Percentiles rank a stretch among this genome's conserved stretches.
Evolutionary conservation across 2,888 invertebrate genomes (phyloP).

Genomic region (Orchesella flavescens): DNA sequence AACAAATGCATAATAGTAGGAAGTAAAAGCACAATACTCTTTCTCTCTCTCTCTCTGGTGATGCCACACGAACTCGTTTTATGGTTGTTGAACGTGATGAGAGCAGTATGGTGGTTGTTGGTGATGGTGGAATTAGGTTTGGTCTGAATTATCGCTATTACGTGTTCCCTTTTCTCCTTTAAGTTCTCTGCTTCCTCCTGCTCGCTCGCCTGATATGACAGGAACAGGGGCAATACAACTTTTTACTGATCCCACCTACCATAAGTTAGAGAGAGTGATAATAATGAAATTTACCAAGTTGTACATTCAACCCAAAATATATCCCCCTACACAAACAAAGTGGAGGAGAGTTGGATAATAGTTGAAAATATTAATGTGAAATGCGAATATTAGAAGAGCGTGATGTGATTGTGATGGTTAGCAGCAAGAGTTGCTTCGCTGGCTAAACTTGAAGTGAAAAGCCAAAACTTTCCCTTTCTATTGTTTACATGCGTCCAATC

Average conservation of each 20-base stretch:
- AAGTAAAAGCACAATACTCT: not conserved
- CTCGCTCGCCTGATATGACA: constrained; percentile 1
- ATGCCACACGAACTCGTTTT: constrained; percentile 40
- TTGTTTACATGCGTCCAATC: no score
- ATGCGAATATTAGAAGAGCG: no score
- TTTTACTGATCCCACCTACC: constrained; percentile 5
- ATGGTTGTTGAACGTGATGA: constrained; percentile 42
- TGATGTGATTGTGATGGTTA: no score
- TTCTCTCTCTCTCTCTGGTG: not conserved
- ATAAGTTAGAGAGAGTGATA: not conserved
- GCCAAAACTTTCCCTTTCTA: no score
- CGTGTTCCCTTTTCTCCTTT: constrained; percentile 8
- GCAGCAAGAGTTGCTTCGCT: no score
- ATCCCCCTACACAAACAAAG: no score
- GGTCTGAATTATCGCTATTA: constrained; percentile 29
- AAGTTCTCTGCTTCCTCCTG: not conserved
- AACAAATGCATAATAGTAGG: not conserved
- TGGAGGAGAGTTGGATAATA: no score
- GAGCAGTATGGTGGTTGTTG: constrained; percentile 28
- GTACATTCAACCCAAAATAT: no score
- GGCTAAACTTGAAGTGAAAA: no score
- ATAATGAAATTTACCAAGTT: no score
- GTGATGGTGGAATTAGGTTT: constrained; percentile 29
- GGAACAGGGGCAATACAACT: constrained; percentile 19
- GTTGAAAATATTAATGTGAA: no score